Evolutionary conservation across 2,797 vertebrate species (phyloP), one percentile per base, ranked within the genome.

Genomic region (Etheostoma perlongum): DNA sequence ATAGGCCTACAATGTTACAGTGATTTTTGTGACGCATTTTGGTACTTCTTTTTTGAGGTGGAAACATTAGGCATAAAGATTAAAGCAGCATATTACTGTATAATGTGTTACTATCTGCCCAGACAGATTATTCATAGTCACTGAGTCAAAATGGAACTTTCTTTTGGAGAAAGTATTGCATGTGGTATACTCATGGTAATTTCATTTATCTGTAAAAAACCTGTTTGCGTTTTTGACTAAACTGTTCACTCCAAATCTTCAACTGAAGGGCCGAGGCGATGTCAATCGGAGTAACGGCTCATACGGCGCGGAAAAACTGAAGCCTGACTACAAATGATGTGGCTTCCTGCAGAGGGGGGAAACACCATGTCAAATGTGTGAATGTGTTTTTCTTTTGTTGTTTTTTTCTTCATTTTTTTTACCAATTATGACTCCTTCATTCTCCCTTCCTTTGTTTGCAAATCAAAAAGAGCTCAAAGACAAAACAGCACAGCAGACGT

Each of bases 271-370:
- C 61, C 73, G 14, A 72, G 68, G 67, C 53, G 10, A 47, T 79
- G 83, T 65, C 82, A 62, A 79, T 74, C 81, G 74, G 57, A 85
- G 65, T 76, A 90, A 91, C 77, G 81, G 89, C 77, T 85, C 61
- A 57, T 44, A 44, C 11, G 36, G 61, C 10, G 71, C 60, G 79
- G 87, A 90, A 89, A 89, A 88, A 85, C 63, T 73, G 74, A 88
- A 78, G 75, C 63, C 72, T 72, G 67, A 85, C 76, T 79, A 72
- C 61, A 90, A 91, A 89, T 88, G 80, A 89, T 89, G 88, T 88
- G 84, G 90, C 86, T 93, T 93, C 91, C 91, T 93, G 91, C 69
- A 82, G 33, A 82, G 76, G 85, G 88, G 36, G 91, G 88, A 92
- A 90, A 87, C 86, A 88, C 89, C 85, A 85, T 76, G 84, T 70